Evolutionary conservation across 1,140 invertebrate species (phyloP), one percentile per base, ranked within the genome.

Genomic region (Drosophila tropicalis): DNA sequence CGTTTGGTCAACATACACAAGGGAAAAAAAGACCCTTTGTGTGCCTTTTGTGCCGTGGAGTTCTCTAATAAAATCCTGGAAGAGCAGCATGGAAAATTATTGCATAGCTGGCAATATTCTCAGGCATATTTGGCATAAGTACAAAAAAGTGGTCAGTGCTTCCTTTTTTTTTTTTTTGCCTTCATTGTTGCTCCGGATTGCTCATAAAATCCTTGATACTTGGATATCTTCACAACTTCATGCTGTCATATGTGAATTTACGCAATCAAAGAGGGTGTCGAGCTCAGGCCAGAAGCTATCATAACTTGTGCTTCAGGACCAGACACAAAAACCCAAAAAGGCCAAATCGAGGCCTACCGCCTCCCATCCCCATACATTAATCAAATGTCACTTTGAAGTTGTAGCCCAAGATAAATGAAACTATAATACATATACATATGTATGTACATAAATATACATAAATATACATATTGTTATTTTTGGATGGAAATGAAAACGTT

Each of bases 361-460:
- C 40, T 36, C 55, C 56, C 74, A 75, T 40, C 62, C 40, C 57
- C 79, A 76, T 51, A 41, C 84, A 89, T 86, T 87, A 86, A 86
- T 86, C 83, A 86, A 83, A 86, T 86, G 83, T 87, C 74, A 76
- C 76, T 82, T 87, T 87, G 79, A 76, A 82, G 83, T 87, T 86
- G 56, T 69, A 64, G 29, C 41, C 19, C 62, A 75, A 76, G 67
- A 87, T 76, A 82, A 87, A 76, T 82, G 72, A 83, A 87, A 86
- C 83, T 87, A 87, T 82, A 29, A 77, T 73, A 72, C 69, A 75
- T 47, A 9, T 34, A 34, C 39, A 19, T 51, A 62, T 7, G 10
- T 41, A 62, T 44, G 10, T 62, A 17, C 56, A 12, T 65, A 25
- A 5, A 5, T 29, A 5, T 29, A 29, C 5, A 29, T 29, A 29